Conservation (phyloP, 2,888 invertebrate genomes). For the Chymomyza amoena region DNA sequence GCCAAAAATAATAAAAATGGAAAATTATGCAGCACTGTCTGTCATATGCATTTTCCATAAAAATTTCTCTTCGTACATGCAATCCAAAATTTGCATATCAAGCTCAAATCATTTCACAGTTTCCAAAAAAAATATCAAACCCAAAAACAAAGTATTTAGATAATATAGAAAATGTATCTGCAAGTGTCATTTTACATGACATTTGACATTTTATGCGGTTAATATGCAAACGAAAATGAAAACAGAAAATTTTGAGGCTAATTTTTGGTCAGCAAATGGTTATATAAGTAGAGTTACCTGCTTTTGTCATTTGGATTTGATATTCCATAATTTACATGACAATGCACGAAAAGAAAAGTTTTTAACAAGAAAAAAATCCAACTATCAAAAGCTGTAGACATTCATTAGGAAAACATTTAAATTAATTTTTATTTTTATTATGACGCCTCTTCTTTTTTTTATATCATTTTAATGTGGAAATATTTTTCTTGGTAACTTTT, state of each 20-base stretch:
- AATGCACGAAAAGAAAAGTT: neutral
- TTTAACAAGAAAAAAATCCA: neutral
- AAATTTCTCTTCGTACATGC: conserved; percentile 2
- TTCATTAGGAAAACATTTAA: conserved; percentile 68
- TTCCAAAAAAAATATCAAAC: no score
- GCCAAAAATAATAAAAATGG: neutral
- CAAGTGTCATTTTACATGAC: conserved; percentile 47
- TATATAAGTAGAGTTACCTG: conserved; percentile 43
- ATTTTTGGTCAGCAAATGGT: conserved; percentile 58
- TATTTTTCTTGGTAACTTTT: neutral
- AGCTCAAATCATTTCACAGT: conserved; percentile 45
- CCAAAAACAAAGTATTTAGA: neutral
- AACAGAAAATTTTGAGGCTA: conserved; percentile 30
- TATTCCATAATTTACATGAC: neutral
- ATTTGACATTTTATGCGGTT: conserved; percentile 53
- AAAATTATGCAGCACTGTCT: no score
- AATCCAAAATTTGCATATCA: conserved; percentile 58
- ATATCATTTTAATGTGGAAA: conserved; percentile 8
- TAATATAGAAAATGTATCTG: neutral
- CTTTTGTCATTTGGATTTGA: conserved; percentile 38
- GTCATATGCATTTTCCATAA: conserved; percentile 5
- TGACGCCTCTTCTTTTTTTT: conserved; percentile 1
- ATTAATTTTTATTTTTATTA: conserved; percentile 63
- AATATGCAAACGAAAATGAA: conserved; percentile 38
- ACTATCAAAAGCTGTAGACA: conserved; percentile 44